phyloP scores from a whole-genome alignment of 2,797 vertebrate species.

The Coregonus ussuriensis region DNA sequence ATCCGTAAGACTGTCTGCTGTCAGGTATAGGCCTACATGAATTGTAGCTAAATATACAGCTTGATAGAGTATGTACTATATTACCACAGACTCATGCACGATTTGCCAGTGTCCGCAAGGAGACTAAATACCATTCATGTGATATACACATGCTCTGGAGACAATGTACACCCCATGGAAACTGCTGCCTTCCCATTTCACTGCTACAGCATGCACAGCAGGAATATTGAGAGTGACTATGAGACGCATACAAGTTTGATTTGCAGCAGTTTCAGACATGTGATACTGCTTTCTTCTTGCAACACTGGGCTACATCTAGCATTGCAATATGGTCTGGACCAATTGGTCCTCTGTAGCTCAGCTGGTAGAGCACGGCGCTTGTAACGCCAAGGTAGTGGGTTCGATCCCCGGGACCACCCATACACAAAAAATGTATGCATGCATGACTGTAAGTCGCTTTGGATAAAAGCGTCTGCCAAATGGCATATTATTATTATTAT shows the following conservation, averaged over 20 bases:
- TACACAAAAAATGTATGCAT: no score
- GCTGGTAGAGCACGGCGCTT: no score
- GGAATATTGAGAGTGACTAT: slow-evolving; percentile 8
- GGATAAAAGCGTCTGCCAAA: no score
- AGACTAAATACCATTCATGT: slow-evolving; percentile 25
- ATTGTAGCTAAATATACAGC: slow-evolving; percentile 12
- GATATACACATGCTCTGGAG: slow-evolving; percentile 30
- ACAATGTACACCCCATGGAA: slow-evolving; percentile 27
- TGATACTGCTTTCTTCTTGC: slow-evolving; percentile 56
- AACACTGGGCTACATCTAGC: slow-evolving; percentile 41
- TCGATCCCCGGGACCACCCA: no score
- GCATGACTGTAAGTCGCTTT: no score
- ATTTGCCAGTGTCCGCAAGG: neutral
- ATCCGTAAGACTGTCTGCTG: slow-evolving; percentile 19
- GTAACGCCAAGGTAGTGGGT: no score
- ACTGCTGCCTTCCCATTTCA: slow-evolving; percentile 19
- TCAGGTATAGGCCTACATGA: slow-evolving; percentile 5
- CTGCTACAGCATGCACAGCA: slow-evolving; percentile 21
- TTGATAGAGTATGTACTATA: slow-evolving; percentile 16
- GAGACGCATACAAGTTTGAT: slow-evolving; percentile 55
- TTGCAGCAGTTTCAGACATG: slow-evolving; percentile 56
- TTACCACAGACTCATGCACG: slow-evolving; percentile 30
- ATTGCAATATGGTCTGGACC: slow-evolving; percentile 14
- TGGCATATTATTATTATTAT: no score
- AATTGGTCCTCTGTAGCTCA: no score